These are phyloP conservation scores for Etia nguti DNA, from an alignment of 2,113 vertebrate species.

Conservation along the genomic window DNA sequence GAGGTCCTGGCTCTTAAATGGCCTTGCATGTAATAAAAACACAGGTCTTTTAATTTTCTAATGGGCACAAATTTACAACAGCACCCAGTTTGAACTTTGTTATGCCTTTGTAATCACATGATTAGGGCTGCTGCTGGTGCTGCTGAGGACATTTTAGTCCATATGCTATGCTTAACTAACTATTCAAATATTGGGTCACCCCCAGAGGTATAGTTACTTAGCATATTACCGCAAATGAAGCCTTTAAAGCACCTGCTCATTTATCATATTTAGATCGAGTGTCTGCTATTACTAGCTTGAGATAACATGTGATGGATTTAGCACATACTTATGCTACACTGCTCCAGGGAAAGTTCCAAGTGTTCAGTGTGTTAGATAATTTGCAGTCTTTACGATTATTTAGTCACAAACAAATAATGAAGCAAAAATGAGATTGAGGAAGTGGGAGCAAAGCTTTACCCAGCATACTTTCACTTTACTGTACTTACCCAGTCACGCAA, in stretches of 20 bases:
- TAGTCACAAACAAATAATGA: conserved; percentile 8
- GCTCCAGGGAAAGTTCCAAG: neutral
- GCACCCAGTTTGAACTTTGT: neutral
- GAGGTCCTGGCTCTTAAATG: neutral
- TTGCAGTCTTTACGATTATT: neutral
- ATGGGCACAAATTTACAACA: neutral
- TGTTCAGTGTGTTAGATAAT: neutral
- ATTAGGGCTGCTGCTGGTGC: neutral
- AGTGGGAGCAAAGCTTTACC: conserved; percentile 24
- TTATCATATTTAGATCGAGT: neutral
- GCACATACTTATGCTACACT: neutral
- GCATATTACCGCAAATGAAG: neutral
- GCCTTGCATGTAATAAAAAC: neutral
- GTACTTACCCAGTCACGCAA: conserved; percentile 16
- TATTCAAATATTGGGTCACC: neutral
- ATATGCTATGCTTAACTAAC: neutral
- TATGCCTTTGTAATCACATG: neutral
- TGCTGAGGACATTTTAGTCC: neutral
- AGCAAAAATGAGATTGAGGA: conserved; percentile 33
- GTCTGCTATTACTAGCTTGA: neutral
- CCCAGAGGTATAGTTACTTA: neutral
- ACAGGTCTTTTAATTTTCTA: neutral
- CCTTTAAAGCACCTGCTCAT: neutral
- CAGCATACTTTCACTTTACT: conserved; percentile 37
- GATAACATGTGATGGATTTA: neutral